A percentile compares a stretch with the other conserved stretches of the same genome.
phyloP scores from a whole-genome alignment of 2,113 vertebrate species.

The Microcebus ravelobensis region DNA sequence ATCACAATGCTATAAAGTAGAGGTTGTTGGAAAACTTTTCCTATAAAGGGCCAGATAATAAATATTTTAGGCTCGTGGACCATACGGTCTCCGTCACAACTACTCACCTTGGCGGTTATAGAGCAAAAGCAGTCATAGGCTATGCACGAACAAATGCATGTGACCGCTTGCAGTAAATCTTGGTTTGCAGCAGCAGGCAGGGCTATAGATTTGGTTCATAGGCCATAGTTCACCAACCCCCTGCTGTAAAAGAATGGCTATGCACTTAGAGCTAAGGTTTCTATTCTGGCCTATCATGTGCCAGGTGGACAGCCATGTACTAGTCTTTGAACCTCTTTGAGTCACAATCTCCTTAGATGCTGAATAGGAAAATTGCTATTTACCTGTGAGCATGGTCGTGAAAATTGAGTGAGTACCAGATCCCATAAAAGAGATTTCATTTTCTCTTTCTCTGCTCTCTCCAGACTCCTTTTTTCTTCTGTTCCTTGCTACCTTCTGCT shows the following conservation, averaged over 20 bases:
- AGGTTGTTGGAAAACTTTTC: not conserved
- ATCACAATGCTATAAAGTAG: not conserved
- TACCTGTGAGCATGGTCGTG: accelerated
- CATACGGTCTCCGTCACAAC: not conserved
- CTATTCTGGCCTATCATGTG: accelerated
- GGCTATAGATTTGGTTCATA: too few species aligned
- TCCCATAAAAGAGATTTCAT: not conserved
- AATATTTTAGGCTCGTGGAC: not conserved
- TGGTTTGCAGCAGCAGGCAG: not conserved
- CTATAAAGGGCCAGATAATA: not conserved
- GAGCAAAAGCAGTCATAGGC: not conserved
- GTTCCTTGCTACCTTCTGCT: not conserved
- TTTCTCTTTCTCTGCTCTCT: not conserved
- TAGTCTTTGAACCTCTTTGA: not conserved
- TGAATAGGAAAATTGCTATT: not conserved
- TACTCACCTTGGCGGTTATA: not conserved
- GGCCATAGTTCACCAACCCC: not conserved
- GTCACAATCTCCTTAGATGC: not conserved
- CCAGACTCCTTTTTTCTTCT: not conserved
- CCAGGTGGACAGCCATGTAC: not conserved
- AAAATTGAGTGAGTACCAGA: not conserved
- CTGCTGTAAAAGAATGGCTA: not conserved
- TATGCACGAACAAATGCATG: not conserved
- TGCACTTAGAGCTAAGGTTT: not conserved
- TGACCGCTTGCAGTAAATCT: not conserved